phyloP scores from a whole-genome alignment of 2,797 vertebrate genomes.

The Clarias fuscus region DNA sequence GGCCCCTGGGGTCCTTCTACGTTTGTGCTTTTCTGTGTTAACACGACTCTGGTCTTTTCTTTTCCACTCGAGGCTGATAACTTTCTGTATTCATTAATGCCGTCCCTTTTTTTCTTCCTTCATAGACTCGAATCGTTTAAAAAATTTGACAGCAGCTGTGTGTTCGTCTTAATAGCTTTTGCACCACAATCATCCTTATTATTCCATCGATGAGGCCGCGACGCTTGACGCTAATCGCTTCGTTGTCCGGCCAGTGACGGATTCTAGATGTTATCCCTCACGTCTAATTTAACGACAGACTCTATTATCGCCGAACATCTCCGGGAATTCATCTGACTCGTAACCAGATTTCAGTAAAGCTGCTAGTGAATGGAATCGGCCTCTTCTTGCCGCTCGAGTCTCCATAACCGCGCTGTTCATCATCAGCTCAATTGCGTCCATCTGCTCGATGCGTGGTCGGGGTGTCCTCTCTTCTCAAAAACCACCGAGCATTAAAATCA shows the following conservation, averaged over 20 bases:
- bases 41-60: too few species aligned
- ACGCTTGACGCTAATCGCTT: not conserved
- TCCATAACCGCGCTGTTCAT: not conserved
- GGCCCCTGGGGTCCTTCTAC: constrained; percentile 41
- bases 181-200: not conserved
- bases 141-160: too few species aligned
- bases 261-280: not conserved
- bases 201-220: not conserved
- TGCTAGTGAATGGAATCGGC: not conserved
- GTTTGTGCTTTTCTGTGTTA: too few species aligned
- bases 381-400: not conserved
- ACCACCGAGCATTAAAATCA: not conserved
- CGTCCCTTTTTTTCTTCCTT: too few species aligned
- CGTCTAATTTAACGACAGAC: not conserved
- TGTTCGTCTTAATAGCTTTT: not conserved
- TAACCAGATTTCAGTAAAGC: not conserved
- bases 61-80: too few species aligned
- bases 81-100: too few species aligned
- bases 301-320: not conserved
- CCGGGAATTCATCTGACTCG: not conserved
- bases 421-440: not conserved
- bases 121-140: too few species aligned
- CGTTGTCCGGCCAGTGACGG: not conserved
- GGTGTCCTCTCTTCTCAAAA: not conserved
- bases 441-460: not conserved